Percentiles rank a stretch among this genome's conserved stretches.
These are phyloP conservation scores for Alces alces DNA, from an alignment of 2,113 vertebrate genomes.

Conservation along the genomic window DNA sequence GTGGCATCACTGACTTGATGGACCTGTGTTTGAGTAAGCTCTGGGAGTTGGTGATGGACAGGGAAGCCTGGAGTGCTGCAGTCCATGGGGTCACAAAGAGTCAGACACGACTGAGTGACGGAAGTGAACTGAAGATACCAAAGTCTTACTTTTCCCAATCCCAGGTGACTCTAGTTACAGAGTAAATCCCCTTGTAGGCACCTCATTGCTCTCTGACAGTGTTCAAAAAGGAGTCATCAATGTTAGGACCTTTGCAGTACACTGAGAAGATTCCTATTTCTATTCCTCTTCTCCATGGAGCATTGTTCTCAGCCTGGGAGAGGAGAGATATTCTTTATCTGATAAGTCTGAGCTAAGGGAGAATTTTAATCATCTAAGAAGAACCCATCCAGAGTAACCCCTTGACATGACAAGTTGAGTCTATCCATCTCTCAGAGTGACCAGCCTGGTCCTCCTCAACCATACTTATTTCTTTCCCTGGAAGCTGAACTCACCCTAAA, in stretches of 20 bases:
- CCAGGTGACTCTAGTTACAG: background rate
- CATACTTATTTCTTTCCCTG: slow-evolving; percentile 3
- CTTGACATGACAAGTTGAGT: slow-evolving; percentile 12
- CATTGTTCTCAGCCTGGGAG: background rate
- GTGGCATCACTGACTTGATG: background rate
- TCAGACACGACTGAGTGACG: background rate
- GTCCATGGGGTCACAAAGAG: background rate
- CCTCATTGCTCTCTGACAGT: background rate
- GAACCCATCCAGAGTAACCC: slow-evolving; percentile 36
- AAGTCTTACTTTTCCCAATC: background rate
- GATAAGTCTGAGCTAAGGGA: background rate
- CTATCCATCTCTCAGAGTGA: background rate
- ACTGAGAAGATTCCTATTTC: background rate
- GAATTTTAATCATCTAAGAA: slow-evolving; percentile 26
- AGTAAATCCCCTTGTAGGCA: background rate
- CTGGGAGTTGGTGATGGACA: background rate
- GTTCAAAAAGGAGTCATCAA: background rate
- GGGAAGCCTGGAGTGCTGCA: background rate
- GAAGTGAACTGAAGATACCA: background rate
- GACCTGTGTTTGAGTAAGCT: background rate
- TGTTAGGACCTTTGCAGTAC: slow-evolving; percentile 11
- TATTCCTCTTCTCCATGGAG: background rate
- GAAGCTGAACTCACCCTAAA: slow-evolving; percentile 22
- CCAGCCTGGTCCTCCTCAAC: background rate
- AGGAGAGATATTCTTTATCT: background rate